Percentiles rank a stretch among this genome's conserved stretches.
phyloP scores from a whole-genome alignment of 2,113 vertebrate genomes.

The Hyaena hyaena region DNA sequence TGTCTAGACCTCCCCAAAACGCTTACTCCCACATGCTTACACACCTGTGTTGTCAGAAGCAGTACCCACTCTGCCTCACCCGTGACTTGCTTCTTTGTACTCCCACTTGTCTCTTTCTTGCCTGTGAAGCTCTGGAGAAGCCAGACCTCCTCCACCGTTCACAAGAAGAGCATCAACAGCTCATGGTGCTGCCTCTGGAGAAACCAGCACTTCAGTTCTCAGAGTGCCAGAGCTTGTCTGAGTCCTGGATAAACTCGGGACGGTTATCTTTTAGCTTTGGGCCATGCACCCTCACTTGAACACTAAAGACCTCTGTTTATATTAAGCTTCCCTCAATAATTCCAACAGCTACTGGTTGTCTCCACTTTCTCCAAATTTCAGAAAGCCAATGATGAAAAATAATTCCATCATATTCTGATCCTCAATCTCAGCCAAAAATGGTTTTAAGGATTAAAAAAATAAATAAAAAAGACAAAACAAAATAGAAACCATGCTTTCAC shows the following conservation, averaged over 20 bases:
- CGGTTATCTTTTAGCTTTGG: background rate
- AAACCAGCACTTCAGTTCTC: background rate
- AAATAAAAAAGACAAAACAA: background rate
- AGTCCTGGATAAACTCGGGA: background rate
- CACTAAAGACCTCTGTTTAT: background rate
- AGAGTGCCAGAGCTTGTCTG: background rate
- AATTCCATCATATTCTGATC: background rate
- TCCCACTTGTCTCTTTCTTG: background rate
- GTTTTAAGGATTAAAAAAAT: background rate
- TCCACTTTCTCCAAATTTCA: background rate
- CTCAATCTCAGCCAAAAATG: background rate
- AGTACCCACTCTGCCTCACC: background rate
- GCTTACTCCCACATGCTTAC: background rate
- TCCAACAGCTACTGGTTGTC: background rate
- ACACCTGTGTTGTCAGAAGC: background rate
- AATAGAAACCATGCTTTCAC: background rate
- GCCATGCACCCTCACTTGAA: fast-evolving
- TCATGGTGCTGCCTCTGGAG: background rate
- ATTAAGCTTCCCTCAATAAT: background rate
- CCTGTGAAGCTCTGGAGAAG: background rate
- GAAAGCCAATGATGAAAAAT: background rate
- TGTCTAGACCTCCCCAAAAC: background rate
- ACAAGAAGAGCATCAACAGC: background rate
- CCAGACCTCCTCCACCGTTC: background rate
- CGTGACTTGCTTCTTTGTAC: background rate